These are phyloP conservation scores for Cyprinodon diabolis DNA, from an alignment of 2,797 vertebrate species.

Conservation along the genomic window DNA sequence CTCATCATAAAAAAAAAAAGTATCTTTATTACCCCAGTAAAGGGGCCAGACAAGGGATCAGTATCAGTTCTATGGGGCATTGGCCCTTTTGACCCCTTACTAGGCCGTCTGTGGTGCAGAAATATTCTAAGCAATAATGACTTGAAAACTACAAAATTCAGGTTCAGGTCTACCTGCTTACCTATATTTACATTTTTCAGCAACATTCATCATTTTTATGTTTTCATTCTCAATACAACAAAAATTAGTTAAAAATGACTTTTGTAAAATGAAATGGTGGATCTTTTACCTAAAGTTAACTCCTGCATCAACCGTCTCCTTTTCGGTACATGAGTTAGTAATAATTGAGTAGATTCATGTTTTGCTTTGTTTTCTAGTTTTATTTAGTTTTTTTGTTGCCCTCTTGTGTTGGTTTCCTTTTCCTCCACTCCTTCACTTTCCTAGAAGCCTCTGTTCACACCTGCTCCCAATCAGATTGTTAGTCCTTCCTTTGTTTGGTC, in stretches of 20 bases:
- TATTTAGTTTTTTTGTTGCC: no score
- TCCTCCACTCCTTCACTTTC: no score
- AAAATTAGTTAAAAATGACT: neutral
- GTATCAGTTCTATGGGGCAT: no score
- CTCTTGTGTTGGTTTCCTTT: neutral
- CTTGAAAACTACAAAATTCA: neutral
- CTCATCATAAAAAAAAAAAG: no score
- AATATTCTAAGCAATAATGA: neutral
- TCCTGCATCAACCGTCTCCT: neutral
- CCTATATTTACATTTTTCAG: neutral
- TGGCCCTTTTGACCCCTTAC: no score
- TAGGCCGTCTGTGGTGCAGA: no score
- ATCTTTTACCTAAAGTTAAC: neutral
- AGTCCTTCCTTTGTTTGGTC: no score
- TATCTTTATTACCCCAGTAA: no score
- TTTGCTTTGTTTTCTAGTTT: no score
- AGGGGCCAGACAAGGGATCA: no score
- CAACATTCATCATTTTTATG: neutral
- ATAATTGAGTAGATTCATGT: neutral
- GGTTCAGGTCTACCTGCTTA: neutral
- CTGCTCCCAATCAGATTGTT: no score
- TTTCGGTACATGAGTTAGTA: neutral
- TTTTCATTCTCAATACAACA: neutral
- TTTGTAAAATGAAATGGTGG: neutral
- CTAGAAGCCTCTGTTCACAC: no score